A percentile compares a stretch with the other conserved stretches of the same genome.
Evolutionary conservation across 2,797 vertebrate genomes (phyloP).

Genomic region (Allobates femoralis): DNA sequence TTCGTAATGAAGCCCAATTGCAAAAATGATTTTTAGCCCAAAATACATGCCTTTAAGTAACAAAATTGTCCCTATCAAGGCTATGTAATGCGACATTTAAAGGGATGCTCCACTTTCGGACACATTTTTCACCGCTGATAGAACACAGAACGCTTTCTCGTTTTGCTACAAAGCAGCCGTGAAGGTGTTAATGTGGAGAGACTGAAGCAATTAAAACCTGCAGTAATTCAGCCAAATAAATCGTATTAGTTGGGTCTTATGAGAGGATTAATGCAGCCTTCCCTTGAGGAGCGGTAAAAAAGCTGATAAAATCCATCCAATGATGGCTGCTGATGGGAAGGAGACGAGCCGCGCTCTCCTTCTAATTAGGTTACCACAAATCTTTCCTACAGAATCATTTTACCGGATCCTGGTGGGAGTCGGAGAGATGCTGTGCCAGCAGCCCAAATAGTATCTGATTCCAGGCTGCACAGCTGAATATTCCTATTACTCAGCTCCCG

Average conservation of each 20-base stretch:
- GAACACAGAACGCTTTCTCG: background rate
- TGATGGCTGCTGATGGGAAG: constrained; percentile 46
- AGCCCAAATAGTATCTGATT: constrained; percentile 11
- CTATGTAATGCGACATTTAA: background rate
- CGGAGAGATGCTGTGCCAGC: constrained; percentile 32
- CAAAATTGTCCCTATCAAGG: background rate
- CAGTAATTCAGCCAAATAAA: constrained; percentile 52
- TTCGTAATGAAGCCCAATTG: too few species aligned
- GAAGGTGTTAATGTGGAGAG: constrained; percentile 26
- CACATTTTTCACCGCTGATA: background rate
- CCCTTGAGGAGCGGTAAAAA: constrained; percentile 43
- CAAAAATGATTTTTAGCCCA: too few species aligned
- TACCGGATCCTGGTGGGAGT: constrained; percentile 21
- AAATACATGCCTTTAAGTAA: too few species aligned
- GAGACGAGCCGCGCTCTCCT: constrained; percentile 15
- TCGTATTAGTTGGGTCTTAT: constrained; percentile 58
- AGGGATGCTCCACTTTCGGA: background rate
- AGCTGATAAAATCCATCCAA: constrained; percentile 43
- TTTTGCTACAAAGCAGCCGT: background rate
- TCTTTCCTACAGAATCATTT: constrained; percentile 42
- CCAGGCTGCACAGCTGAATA: constrained; percentile 5
- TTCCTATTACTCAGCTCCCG: constrained; percentile 10
- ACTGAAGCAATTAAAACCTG: constrained; percentile 47
- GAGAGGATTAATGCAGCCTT: constrained; percentile 57
- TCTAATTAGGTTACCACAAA: constrained; percentile 55